Evolutionary conservation across 2,113 vertebrate genomes (phyloP), one percentile per base, ranked within the genome.

Genomic region (Pelecanus crispus): DNA sequence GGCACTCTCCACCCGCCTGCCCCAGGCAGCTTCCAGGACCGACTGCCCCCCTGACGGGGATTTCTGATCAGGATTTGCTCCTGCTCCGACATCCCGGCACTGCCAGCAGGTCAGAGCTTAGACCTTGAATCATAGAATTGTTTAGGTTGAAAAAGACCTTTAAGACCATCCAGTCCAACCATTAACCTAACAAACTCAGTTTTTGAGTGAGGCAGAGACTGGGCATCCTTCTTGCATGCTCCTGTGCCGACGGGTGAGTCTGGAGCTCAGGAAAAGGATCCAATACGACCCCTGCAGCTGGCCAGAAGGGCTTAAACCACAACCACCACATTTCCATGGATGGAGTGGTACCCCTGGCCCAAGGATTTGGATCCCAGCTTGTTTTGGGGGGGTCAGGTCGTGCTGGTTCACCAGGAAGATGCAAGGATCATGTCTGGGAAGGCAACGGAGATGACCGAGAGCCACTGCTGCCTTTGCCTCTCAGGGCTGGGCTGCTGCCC

Each of bases 41-140:
- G 16, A 56, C 9, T 5, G 2, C 6, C 9, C 32, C 34, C 13
- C 1, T 1, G 24, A 34, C 0, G 0, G 63, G 7, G 18, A 81
- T 50, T 84, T 78, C 49, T 55, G 3, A 18, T 84, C 36, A 11
- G 63, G 47, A 40, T 40, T 62, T 29, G 13, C 38, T 77, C 52
- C 77, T 36, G 67, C 58, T 66, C 38, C 21, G 7, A 59, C 62
- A 63, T 8, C 9, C 47, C 29, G 11, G 62, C n/a, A 40, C 9
- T 26, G 32, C 18, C 78, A 63, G 38, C 1, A 1, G 31, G 29
- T 44, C 77, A n/a, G 52, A 77, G n/a, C 52, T 63, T 1, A 13
- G 47, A 45, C 47, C 67, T 1, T 13, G 8, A 34, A n/a, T n/a
- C n/a, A n/a, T n/a, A n/a, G n/a, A n/a, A n/a, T n/a, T n/a, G n/a